Evolutionary conservation across 2,797 vertebrate genomes (phyloP).

Genomic region (Characodon lateralis): DNA sequence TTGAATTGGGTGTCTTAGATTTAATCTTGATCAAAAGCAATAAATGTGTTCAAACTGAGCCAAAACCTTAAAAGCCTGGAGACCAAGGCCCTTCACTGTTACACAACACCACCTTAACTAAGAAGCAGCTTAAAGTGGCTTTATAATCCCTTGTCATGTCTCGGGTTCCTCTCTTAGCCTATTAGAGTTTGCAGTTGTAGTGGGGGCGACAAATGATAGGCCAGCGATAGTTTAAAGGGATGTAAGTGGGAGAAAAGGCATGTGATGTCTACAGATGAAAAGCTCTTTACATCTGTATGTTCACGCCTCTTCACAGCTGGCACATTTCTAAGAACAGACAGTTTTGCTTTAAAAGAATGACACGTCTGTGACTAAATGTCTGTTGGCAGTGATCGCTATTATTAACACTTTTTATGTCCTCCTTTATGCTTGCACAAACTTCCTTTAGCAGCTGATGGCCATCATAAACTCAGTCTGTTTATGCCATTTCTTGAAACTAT

Average conservation of each 20-base stretch:
- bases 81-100: background rate
- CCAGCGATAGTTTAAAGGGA: constrained; percentile 19
- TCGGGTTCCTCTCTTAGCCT: constrained; percentile 37
- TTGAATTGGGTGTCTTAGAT: background rate
- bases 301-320: background rate
- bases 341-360: constrained; percentile 8
- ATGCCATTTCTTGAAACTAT: background rate
- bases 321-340: constrained; percentile 1
- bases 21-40: background rate
- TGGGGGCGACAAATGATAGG: constrained; percentile 9
- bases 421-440: constrained; percentile 1
- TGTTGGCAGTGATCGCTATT: background rate
- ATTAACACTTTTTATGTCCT: background rate
- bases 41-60: constrained; percentile 4
- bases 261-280: constrained; percentile 1
- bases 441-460: background rate
- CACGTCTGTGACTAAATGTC: background rate
- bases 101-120: constrained; percentile 27
- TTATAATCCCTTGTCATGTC: constrained; percentile 60
- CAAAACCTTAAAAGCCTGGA: constrained; percentile 16
- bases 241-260: background rate
- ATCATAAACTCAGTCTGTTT: background rate
- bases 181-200: constrained; percentile 29
- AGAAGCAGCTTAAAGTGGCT: constrained; percentile 53
- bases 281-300: background rate